Percentiles rank a stretch among this genome's conserved stretches.
Evolutionary conservation across 2,797 vertebrate species (phyloP).

Genomic region (Sparus aurata): DNA sequence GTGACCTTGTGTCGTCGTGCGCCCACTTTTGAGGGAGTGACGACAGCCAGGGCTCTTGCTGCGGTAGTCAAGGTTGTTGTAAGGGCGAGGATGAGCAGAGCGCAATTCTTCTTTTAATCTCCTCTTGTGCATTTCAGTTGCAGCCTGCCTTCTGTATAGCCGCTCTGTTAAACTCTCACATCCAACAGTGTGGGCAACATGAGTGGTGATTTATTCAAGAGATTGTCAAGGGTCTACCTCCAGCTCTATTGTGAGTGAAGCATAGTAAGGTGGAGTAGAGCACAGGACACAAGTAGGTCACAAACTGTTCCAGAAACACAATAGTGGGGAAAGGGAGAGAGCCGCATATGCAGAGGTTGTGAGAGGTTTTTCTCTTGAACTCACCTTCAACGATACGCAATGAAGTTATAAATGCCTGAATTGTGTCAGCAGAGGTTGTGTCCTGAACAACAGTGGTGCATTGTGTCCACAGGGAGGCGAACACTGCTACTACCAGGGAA

Average conservation of each 20-base stretch:
- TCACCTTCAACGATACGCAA: conserved; percentile 5
- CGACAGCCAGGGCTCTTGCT: not conserved
- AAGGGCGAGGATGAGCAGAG: conserved; percentile 15
- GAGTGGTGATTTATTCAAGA: conserved; percentile 72
- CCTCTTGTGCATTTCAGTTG: not conserved
- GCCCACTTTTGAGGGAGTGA: not conserved
- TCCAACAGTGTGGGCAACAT: conserved; percentile 35
- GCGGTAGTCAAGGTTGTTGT: conserved; percentile 16
- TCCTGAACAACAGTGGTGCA: conserved; percentile 23
- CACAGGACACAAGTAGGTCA: conserved; percentile 73
- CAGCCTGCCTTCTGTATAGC: not conserved
- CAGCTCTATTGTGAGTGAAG: conserved; percentile 55
- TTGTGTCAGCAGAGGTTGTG: conserved; percentile 32
- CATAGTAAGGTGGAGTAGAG: conserved; percentile 29
- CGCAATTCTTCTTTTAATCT: not conserved
- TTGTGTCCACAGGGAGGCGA: conserved; percentile 89
- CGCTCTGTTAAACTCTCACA: conserved; percentile 24
- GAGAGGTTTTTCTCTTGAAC: conserved; percentile 26
- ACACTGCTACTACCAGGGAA: conserved; percentile 98
- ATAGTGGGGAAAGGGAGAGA: conserved; percentile 1
- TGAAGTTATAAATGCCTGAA: conserved; percentile 36
- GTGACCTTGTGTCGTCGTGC: conserved; percentile 18
- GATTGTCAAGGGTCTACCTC: conserved; percentile 46
- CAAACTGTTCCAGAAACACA: conserved; percentile 45
- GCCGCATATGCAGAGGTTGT: not conserved